Evolutionary conservation across 2,888 invertebrate genomes (phyloP), one percentile per base, ranked within the genome.

Genomic region (Drosophila maculinotata): DNA sequence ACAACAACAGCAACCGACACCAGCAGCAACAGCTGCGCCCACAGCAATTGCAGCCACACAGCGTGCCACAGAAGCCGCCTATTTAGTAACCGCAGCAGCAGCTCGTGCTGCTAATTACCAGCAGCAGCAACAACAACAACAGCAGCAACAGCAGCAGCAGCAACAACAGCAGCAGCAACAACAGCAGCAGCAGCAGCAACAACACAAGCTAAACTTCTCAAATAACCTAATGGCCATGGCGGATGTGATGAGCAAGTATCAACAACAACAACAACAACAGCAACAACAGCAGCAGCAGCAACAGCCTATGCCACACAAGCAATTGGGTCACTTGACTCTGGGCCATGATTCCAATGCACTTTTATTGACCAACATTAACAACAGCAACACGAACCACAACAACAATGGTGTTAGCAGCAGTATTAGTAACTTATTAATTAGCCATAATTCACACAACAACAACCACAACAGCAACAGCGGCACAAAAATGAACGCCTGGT

Each of bases 391-490:
- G 69, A 69, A 42, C 71, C 53, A 38, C 65, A 64, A 10, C 67
- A 81, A 73, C 58, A 84, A 56, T 59, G 85, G 74, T 74, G 78
- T 69, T 68, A 78, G 73, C 77, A 89, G 83, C 89, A 89, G 89
- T 89, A 90, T 82, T 89, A 88, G 81, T 88, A 90, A 89, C 79
- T 82, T 89, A 87, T 82, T 89, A 80, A 88, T 82, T 90, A 89
- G 88, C 84, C 89, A 90, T 82, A 90, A 90, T 89, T 82, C 76
- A 79, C 71, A 60, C 49, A 71, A 44, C 71, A 75, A 48, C 78
- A 71, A 44, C 77, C 70, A 28, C 59, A 48, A 23, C 62, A 59
- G 1, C 58, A 58, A 6, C 60, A 62, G 4, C 42, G 26, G 33
- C 70, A 47, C 36, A 53, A 76, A 62, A 33, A 17, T 63, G 58